Conservation (phyloP, 1,140 invertebrate species). For the Cotesia chilonis region DNA sequence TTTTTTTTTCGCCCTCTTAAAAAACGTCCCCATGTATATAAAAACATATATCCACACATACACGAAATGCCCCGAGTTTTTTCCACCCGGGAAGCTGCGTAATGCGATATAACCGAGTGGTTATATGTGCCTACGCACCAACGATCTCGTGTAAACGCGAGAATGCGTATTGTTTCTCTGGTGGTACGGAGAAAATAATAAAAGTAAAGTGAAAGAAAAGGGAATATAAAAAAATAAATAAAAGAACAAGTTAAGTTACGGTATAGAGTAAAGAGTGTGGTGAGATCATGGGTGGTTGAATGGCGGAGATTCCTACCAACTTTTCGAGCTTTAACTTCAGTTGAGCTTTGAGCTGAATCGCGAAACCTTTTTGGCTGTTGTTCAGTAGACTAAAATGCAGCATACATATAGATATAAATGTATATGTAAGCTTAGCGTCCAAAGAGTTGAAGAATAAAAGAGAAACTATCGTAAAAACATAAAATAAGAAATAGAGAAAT, state of each 20-base stretch:
- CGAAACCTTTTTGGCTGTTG: slow-evolving; percentile 32
- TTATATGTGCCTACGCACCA: slow-evolving; percentile 17
- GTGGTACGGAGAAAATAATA: background rate
- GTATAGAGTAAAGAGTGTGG: slow-evolving; percentile 6
- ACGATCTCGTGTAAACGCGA: slow-evolving; percentile 25
- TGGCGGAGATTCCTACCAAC: no score
- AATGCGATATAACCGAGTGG: slow-evolving; percentile 34
- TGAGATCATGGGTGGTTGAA: slow-evolving; percentile 11
- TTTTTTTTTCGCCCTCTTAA: slow-evolving; percentile 17
- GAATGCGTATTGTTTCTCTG: slow-evolving; percentile 37
- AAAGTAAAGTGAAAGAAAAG: slow-evolving; percentile 6
- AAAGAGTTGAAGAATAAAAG: background rate
- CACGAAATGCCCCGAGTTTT: slow-evolving; percentile 23
- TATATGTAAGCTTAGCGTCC: background rate
- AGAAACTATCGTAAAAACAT: slow-evolving; percentile 18
- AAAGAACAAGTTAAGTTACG: slow-evolving; percentile 11
- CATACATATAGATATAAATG: background rate
- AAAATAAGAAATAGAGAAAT: slow-evolving; percentile 23
- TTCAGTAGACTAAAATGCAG: slow-evolving; percentile 12
- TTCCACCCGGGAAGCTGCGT: slow-evolving; percentile 31
- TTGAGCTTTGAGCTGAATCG: slow-evolving; percentile 25
- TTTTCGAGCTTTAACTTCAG: background rate
- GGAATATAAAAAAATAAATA: background rate
- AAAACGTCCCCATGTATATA: slow-evolving; percentile 15
- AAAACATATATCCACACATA: background rate